phyloP scores from a whole-genome alignment of 2,797 vertebrate genomes.

The Hipposideros larvatus region DNA sequence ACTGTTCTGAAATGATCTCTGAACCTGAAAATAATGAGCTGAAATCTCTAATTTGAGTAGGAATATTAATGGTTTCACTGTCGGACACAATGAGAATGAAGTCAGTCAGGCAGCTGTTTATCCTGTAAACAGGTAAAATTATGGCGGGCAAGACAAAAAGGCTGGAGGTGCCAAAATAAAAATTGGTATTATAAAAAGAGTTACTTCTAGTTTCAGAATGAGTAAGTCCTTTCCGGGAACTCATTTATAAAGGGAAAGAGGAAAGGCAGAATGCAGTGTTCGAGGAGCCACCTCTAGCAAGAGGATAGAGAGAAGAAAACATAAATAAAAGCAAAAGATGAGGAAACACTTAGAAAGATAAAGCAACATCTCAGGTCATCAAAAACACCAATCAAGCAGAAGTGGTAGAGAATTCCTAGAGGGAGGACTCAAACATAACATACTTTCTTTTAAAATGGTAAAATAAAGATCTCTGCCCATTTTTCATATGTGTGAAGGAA shows the following conservation, averaged over 20 bases:
- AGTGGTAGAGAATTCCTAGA: background rate
- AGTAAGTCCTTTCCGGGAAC: background rate
- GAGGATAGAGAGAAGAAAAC: background rate
- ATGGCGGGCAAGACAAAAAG: background rate
- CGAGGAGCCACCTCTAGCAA: background rate
- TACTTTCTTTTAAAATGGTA: background rate
- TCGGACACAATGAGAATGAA: background rate
- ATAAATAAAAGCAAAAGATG: background rate
- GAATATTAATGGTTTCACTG: background rate
- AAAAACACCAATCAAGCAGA: background rate
- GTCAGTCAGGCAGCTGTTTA: background rate
- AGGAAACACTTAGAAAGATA: background rate
- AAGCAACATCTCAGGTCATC: background rate
- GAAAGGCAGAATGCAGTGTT: background rate
- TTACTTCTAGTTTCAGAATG: constrained; percentile 31
- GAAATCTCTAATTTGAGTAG: background rate
- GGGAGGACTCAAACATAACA: background rate
- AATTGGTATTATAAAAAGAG: background rate
- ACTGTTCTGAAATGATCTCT: background rate
- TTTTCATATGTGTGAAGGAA: background rate
- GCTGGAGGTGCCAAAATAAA: background rate
- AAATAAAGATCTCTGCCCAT: background rate
- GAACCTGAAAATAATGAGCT: background rate
- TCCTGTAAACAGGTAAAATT: background rate
- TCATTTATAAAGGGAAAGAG: background rate